These are phyloP conservation scores for Hyposoter dolosus DNA, from an alignment of 2,888 invertebrate species.

Conservation along the genomic window DNA sequence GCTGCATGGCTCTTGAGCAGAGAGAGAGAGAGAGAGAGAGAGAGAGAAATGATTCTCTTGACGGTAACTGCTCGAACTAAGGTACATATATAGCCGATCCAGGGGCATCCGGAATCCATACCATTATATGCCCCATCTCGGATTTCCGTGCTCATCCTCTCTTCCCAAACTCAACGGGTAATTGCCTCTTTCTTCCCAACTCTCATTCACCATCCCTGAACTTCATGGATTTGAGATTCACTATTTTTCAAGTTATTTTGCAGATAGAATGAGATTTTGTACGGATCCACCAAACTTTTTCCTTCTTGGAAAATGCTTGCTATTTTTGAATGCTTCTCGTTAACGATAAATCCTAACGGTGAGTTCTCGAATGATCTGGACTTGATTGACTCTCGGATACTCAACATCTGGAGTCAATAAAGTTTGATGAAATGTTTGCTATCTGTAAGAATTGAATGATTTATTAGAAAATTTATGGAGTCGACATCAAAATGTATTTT, in stretches of 20 bases:
- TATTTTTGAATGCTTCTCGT: not conserved
- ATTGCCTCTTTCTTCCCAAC: slow-evolving; percentile 61
- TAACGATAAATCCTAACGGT: not conserved
- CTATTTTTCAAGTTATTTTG: not conserved
- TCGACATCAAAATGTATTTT: not conserved
- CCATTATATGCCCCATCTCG: slow-evolving; percentile 64
- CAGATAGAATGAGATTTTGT: not conserved
- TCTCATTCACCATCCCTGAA: slow-evolving; percentile 24
- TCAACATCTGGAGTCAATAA: not conserved
- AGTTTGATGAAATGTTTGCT: not conserved
- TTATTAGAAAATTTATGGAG: not conserved
- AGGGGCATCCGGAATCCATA: slow-evolving; percentile 62
- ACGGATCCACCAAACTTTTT: not conserved
- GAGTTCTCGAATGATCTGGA: not conserved
- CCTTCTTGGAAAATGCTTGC: not conserved
- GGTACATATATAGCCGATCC: slow-evolving; percentile 36
- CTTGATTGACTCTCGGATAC: not conserved
- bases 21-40: slow-evolving; percentile 39
- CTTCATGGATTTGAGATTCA: not conserved
- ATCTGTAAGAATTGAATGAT: not conserved
- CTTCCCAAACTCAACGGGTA: slow-evolving; percentile 37
- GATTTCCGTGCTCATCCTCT: slow-evolving; percentile 63
- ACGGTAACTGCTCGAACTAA: slow-evolving; percentile 58
- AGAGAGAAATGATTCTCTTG: slow-evolving; percentile 47
- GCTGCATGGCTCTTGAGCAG: slow-evolving; percentile 47